phyloP scores from a whole-genome alignment of 2,113 vertebrate species.

The Gobius niger region DNA sequence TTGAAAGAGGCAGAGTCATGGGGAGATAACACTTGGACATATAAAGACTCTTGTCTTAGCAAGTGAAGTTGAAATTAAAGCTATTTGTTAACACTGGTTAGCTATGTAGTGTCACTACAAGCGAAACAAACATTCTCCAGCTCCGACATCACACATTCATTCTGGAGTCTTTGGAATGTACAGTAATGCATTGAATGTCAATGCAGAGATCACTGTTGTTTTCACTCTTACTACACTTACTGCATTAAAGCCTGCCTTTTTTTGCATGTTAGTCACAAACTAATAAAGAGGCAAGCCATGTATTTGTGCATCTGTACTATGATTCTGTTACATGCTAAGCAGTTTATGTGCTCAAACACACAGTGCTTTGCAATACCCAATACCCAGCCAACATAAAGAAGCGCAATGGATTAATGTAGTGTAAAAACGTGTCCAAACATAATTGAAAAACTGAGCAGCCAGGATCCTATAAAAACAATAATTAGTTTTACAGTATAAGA shows the following conservation, averaged over 20 bases:
- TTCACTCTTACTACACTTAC: constrained; percentile 16
- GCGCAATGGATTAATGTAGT: constrained; percentile 60
- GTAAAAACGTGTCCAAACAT: constrained; percentile 68
- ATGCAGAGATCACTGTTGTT: constrained; percentile 25
- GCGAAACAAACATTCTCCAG: constrained; percentile 45
- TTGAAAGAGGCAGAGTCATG: constrained; percentile 31
- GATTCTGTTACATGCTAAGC: constrained; percentile 31
- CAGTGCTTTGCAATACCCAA: constrained; percentile 22
- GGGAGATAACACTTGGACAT: constrained; percentile 28
- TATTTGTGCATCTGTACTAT: constrained; percentile 33
- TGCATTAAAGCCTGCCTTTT: constrained; percentile 20
- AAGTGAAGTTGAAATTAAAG: constrained; percentile 59
- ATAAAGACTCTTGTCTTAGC: constrained; percentile 34
- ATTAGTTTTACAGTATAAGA: constrained; percentile 66
- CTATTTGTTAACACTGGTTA: constrained; percentile 54
- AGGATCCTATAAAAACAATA: constrained; percentile 62
- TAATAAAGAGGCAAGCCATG: constrained; percentile 23
- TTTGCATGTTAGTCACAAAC: constrained; percentile 32
- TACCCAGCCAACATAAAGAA: constrained; percentile 15
- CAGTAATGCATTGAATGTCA: constrained; percentile 55
- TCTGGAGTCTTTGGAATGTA: constrained; percentile 73
- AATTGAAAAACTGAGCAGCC: constrained; percentile 61
- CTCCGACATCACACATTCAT: constrained; percentile 24
- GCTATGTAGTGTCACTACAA: constrained; percentile 23
- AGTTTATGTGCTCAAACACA: constrained; percentile 31